These are phyloP conservation scores for Amphibalanus amphitrite DNA, from an alignment of 1,140 invertebrate species.

Conservation along the genomic window DNA sequence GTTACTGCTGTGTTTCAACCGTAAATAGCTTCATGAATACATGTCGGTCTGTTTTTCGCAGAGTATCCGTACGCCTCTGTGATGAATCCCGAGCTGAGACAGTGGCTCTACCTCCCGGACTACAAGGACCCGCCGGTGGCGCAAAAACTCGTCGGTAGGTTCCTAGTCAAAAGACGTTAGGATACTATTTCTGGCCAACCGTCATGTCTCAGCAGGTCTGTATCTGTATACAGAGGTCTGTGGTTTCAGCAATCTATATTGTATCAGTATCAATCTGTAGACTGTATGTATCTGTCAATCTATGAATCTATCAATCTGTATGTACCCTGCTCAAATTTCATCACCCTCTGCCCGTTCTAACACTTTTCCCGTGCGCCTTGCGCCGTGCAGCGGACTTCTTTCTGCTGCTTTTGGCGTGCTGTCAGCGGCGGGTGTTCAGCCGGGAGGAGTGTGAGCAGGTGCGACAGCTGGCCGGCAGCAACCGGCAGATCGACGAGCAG, in stretches of 20 bases:
- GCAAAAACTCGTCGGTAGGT: conserved; percentile 9
- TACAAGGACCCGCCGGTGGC: conserved; percentile 41
- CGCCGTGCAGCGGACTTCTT: conserved; percentile 76
- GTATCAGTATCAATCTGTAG: no score
- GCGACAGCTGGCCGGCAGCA: conserved; percentile 57
- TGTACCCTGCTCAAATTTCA: no score
- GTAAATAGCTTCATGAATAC: no score
- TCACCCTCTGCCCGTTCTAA: no score
- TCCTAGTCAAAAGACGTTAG: no score
- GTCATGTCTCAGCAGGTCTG: no score
- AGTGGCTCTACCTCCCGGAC: conserved; percentile 82
- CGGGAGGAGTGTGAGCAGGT: conserved; percentile 43
- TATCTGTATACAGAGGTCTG: conserved; percentile 73
- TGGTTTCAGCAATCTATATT: conserved; percentile 24
- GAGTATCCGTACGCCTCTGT: conserved; percentile 58
- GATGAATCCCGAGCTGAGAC: conserved; percentile 44
- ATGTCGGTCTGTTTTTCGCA: no score
- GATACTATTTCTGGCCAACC: no score
- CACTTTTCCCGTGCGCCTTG: conserved; percentile 46
- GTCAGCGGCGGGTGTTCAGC: conserved; percentile 74
- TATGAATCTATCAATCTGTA: no score
- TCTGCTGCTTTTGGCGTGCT: conserved; percentile 64
- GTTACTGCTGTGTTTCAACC: no score
- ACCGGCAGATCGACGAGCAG: conserved; percentile 42
- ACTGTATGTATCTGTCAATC: no score